Evolutionary conservation across 2,113 vertebrate genomes (phyloP), one percentile per base, ranked within the genome.

Genomic region (Osmerus eperlanus): DNA sequence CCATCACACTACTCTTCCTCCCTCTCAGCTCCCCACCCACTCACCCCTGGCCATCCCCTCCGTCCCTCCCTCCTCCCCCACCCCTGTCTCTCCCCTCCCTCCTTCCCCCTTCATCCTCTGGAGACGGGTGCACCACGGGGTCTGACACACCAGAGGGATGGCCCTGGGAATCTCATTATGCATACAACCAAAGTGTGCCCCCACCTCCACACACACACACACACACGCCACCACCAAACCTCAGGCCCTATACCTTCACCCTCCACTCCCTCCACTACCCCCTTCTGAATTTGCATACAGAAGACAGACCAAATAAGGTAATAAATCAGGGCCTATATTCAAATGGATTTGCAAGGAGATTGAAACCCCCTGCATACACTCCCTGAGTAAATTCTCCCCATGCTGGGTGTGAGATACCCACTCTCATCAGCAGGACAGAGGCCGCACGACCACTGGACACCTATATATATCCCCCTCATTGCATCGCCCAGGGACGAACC

Each of bases 81-180:
- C 8, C 41, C 86, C 83, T 83, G 47, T 21, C 36, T 56, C 72
- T 25, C 75, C 63, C n/a, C 79, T 80, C 29, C 84, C 76, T 81
- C 81, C 53, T 62, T 65, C 72, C 41, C 41, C 9, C 9, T 86
- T 83, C 81, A 29, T 53, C 36, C 61, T 69, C 73, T 25, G 70
- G 75, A 83, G 86, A 86, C 85, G 84, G 82, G 84, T 83, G 80
- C 69, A 70, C 73, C 68, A 67, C 56, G 70, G 84, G 84, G 81
- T 73, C 83, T 90, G 90, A 91, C 89, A 89, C 83, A 84, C 82
- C 81, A 78, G 83, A 91, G 88, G 84, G 89, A 91, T 91, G 91
- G 92, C 92, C 92, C 91, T 93, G 91, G 88, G 89, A 92, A 90
- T 91, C 87, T 90, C 88, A 92, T 92, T 93, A 92, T 90, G 89